A percentile compares a stretch with the other conserved stretches of the same genome.
Evolutionary conservation across 92 coral and sea anemone genomes (phyloP).

Genomic region (Epizoanthus stellaris): DNA sequence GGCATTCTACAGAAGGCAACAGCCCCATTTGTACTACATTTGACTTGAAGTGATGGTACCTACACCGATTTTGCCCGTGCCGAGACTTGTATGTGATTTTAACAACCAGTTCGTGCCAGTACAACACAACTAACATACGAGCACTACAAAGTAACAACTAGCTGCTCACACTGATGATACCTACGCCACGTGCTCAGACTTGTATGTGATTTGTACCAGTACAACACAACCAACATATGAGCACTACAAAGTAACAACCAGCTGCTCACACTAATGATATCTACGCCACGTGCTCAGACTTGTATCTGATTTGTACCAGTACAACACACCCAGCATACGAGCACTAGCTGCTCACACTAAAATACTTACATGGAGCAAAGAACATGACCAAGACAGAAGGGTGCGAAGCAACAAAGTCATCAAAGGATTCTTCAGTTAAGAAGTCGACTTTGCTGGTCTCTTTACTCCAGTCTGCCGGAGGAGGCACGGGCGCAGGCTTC

Average conservation of each 20-base stretch:
- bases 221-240: no score
- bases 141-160: no score
- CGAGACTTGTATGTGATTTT: neutral
- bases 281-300: no score
- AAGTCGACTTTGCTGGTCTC: conserved; percentile 85
- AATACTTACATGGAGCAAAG: conserved; percentile 90
- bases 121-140: no score
- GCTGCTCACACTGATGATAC: no score
- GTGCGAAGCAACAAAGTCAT: conserved; percentile 64
- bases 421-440: conserved; percentile 78
- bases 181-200: no score
- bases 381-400: conserved; percentile 87
- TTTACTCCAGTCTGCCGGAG: conserved; percentile 97
- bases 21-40: no score
- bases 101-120: neutral
- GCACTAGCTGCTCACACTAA: neutral
- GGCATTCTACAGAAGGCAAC: neutral
- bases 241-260: no score
- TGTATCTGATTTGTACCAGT: neutral
- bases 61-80: neutral
- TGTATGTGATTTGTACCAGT: no score
- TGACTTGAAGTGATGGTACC: neutral
- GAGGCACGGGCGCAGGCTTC: conserved; percentile 83
- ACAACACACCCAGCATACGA: no score
- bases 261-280: no score